Percentiles rank a stretch among this genome's conserved stretches.
Evolutionary conservation across 2,113 vertebrate species (phyloP).

Genomic region (Dasypus novemcinctus): DNA sequence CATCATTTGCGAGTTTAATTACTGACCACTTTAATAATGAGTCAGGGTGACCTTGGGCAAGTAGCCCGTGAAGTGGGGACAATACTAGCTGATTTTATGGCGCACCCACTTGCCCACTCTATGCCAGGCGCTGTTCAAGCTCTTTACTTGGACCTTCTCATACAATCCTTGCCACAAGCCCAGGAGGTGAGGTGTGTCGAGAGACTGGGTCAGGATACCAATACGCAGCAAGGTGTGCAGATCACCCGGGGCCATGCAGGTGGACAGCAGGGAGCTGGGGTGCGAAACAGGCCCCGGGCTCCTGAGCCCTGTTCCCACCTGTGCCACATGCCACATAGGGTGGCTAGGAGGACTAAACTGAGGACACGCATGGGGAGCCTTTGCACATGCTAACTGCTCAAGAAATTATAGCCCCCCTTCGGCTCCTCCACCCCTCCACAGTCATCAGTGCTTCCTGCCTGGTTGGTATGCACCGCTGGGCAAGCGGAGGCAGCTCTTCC

Average conservation of each 20-base stretch:
- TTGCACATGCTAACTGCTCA: accelerated
- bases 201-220: not conserved
- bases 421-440: accelerated
- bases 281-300: not conserved
- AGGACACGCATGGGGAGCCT: accelerated
- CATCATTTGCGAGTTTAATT: not conserved
- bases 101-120: too few relatives aligned
- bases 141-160: not conserved
- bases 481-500: accelerated
- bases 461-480: too few relatives aligned
- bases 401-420: accelerated
- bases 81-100: too few relatives aligned
- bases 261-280: not conserved
- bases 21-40: not conserved
- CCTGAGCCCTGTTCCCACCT: not conserved
- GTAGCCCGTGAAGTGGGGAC: too few relatives aligned
- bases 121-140: not conserved
- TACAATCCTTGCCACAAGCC: not conserved
- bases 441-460: accelerated
- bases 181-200: not conserved
- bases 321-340: too few relatives aligned
- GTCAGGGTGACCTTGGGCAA: accelerated
- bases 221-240: accelerated
- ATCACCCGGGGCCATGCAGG: accelerated
- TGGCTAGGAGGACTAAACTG: accelerated